phyloP scores from a whole-genome alignment of 2,888 invertebrate species.

The Nebria salina region DNA sequence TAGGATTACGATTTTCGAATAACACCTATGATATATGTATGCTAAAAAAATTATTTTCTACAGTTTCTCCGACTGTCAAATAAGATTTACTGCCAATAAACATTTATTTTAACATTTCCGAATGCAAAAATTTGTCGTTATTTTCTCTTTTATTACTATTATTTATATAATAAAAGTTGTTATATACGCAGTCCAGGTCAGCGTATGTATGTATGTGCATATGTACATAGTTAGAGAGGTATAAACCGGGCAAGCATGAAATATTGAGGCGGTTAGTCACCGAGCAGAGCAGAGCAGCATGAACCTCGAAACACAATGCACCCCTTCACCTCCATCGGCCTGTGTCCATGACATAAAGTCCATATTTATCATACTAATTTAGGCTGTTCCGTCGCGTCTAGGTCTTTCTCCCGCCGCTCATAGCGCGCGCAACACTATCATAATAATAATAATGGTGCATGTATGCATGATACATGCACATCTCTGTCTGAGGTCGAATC shows the following conservation, averaged over 20 bases:
- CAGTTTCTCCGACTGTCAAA: no score
- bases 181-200: no score
- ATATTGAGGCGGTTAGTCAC: slow-evolving; percentile 38
- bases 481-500: slow-evolving; percentile 2
- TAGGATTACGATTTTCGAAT: background rate
- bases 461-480: no score
- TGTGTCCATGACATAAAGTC: slow-evolving; percentile 25
- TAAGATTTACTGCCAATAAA: no score
- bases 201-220: no score
- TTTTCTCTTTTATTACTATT: no score
- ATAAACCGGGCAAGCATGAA: background rate
- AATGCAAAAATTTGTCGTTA: no score
- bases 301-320: slow-evolving; percentile 7
- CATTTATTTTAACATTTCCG: no score
- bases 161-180: no score
- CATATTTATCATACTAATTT: slow-evolving; percentile 44
- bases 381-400: slow-evolving; percentile 7
- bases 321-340: no score
- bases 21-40: background rate
- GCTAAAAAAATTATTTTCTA: background rate
- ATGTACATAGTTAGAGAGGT: no score
- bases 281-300: background rate
- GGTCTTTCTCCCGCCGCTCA: slow-evolving; percentile 26
- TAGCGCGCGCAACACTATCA: slow-evolving; percentile 19
- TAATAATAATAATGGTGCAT: slow-evolving; percentile 33